Base-by-base conservation (phyloP, 1,140 invertebrate genomes). In the Calephelis nemesis region DNA sequence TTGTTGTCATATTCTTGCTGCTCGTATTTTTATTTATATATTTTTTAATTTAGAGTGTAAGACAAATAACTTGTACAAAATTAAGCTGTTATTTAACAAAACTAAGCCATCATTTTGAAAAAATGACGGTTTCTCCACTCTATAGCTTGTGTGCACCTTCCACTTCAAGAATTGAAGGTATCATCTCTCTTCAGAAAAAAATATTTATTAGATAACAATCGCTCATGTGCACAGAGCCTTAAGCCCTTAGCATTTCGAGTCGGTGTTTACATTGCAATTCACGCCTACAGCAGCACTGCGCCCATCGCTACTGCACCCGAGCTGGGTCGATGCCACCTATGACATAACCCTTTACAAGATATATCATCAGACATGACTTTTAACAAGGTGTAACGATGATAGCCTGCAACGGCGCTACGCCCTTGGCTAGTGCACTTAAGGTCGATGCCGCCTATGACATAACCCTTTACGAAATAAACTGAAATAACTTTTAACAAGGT, bases 251-350 rank as follows among this genome's bases (percentile, higher is more conserved):
- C n/a, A 40, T 60, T 60, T 60, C 58, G 39, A 60, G 58, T 60
- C 58, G 30, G 30, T 66, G 65, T 66, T 66, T 66, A 66, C 65
- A 66, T 50, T 54, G 65, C 50, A 54, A 58, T 66, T 66, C 65
- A 39, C 65, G 49, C 65, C 47, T 50, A 60, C 58, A n/a, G 15
- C 54, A 30, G 30, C 54, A 60, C 54, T 60, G 54, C 54, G 54
- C 54, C 54, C 54, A 58, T 58, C 52, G 12, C 42, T 60, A 7
- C 54, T 60, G 54, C 54, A 60, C 12, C 39, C 30, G 19, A 7
- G 54, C 54, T 40, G 30, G 54, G 30, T 60, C 54, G 54, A 60
- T 60, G 54, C 54, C 19, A 39, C 30, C 54, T 60, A 60, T 60
- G 54, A 60, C 54, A 60, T 60, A 60, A 60, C 54, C 11, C 54